These are phyloP conservation scores for Stenoptilia bipunctidactyla DNA, from an alignment of 2,888 invertebrate species.

Conservation along the genomic window DNA sequence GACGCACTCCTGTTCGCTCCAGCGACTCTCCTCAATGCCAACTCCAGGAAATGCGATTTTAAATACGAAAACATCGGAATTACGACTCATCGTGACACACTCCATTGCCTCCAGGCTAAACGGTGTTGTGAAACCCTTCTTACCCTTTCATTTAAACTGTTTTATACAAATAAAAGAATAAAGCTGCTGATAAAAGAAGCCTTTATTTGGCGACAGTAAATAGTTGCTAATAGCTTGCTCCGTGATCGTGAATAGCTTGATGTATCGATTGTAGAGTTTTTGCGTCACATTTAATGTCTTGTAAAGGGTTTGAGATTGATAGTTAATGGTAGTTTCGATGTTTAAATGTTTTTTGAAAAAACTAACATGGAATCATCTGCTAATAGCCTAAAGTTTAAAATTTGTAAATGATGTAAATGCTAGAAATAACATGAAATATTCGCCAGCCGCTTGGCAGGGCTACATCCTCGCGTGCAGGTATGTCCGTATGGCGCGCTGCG, in stretches of 20 bases:
- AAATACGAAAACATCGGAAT: constrained; percentile 65
- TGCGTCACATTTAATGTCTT: no score
- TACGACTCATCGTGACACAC: constrained; percentile 61
- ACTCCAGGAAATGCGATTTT: constrained; percentile 67
- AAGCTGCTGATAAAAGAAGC: constrained; percentile 25
- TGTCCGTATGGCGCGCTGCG: constrained; percentile 61
- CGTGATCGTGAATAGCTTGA: constrained; percentile 2
- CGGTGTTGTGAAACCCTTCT: constrained; percentile 49
- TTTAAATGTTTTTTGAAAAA: no score
- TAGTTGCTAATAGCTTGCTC: constrained; percentile 8
- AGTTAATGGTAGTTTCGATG: no score
- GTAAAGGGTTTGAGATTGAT: no score
- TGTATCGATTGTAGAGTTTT: no score
- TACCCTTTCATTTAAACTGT: constrained; percentile 42
- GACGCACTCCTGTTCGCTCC: constrained; percentile 49
- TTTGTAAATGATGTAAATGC: no score
- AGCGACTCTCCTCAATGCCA: constrained; percentile 48
- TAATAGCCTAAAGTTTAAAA: no score
- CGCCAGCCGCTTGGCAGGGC: no score
- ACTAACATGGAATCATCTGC: no score
- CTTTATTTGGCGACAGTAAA: constrained; percentile 11
- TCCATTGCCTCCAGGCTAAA: constrained; percentile 59
- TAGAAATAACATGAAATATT: no score
- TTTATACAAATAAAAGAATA: constrained; percentile 42
- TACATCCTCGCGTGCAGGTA: constrained; percentile 49